Evolutionary conservation across 2,113 vertebrate species (phyloP), one percentile per base, ranked within the genome.

Genomic region (Aegithalos caudatus): DNA sequence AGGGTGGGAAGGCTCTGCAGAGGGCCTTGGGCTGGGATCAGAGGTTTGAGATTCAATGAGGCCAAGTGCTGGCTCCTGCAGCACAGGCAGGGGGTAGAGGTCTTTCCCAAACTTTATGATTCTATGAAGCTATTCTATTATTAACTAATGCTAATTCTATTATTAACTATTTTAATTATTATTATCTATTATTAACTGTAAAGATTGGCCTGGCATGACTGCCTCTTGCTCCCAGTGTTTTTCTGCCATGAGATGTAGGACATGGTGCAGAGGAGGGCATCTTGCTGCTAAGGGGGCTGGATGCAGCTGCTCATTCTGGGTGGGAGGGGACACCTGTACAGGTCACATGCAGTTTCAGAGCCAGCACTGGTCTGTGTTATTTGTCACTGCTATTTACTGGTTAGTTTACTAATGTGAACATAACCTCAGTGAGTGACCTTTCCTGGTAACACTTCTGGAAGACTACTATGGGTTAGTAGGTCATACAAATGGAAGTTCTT

Each of bases 221-320:
- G 28, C n/a, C 31, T 7, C 57, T 90, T 58, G 11, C 17, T 33
- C 12, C 11, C 23, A 29, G 15, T 19, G 33, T 10, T 31, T 70
- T 76, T 17, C 21, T 33, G 61, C 28, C 21, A 11, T 7, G 51
- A 62, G 27, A 48, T 17, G 37, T 8, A 51, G 35, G 15, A 51
- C 0, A 0, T 17, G 57, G 7, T 13, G 31, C 37, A 62, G 31
- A 25, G 23, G 4, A 6, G 29, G 27, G 8, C 8, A 22, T 33
- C 40, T 44, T 21, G 4, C 37, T 76, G 37, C 28, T 33, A 4
- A 40, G 11, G 37, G 27, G 19, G 4, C 14, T 66, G 57, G 64
- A 28, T 61, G 29, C n/a, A 70, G 19, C 17, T 74, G 24, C 33
- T 27, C 1, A 0, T 20, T 50, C 10, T 47, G 23, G 8, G 10